Percentiles rank a stretch among this genome's conserved stretches.
These are phyloP conservation scores for Pitangus sulphuratus DNA, from an alignment of 2,797 vertebrate genomes.

Conservation along the genomic window DNA sequence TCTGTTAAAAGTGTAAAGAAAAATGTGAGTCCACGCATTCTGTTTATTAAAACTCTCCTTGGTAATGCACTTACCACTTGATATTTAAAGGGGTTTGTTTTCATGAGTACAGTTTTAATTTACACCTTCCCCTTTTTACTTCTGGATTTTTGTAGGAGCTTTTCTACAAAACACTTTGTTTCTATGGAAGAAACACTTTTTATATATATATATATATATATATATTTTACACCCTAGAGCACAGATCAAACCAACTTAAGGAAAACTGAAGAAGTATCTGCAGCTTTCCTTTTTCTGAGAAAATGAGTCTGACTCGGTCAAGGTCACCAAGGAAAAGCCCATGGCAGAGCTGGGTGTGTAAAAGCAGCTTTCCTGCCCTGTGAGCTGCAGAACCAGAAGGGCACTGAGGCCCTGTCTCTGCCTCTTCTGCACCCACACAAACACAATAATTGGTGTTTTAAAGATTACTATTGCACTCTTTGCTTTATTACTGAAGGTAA, in stretches of 20 bases:
- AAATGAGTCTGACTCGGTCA: background rate
- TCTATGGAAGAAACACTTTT: background rate
- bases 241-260: background rate
- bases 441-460: rapidly evolving
- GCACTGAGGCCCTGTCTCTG: background rate
- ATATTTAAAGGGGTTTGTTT: background rate
- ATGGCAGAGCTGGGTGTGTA: background rate
- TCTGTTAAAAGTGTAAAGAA: background rate
- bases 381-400: background rate
- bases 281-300: background rate
- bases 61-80: background rate
- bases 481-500: background rate
- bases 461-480: background rate
- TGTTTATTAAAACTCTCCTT: background rate
- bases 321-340: background rate
- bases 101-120: background rate
- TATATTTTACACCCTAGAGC: background rate
- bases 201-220: background rate
- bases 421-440: background rate
- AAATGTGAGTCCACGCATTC: background rate
- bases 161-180: background rate
- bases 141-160: background rate
- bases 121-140: background rate
- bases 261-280: background rate
- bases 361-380: background rate